Conservation (phyloP, 2,797 vertebrate species). For the Lycodopsis pacificus region DNA sequence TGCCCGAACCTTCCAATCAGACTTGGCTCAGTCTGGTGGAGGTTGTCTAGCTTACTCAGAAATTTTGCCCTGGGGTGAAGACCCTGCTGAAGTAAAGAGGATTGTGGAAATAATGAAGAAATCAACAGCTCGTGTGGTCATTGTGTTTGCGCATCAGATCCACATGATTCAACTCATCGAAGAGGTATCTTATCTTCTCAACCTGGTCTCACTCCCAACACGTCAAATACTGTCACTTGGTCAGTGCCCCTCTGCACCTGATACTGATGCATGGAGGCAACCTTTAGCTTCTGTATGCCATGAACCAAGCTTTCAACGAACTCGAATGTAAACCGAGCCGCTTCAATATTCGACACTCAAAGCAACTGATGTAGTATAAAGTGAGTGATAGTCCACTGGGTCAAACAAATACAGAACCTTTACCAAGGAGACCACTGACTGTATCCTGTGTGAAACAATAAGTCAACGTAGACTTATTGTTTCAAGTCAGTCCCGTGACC, state of each 20-base stretch:
- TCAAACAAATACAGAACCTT: not conserved
- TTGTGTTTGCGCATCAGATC: conserved; percentile 58
- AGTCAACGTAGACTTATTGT: not conserved
- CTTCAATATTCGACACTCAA: not conserved
- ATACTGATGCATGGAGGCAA: not conserved
- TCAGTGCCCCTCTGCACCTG: not conserved
- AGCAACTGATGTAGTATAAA: not conserved
- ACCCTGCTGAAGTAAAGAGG: conserved; percentile 44
- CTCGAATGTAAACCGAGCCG: not conserved
- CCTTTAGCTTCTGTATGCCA: not conserved
- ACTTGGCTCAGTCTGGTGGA: conserved; percentile 38
- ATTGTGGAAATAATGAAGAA: conserved; percentile 60
- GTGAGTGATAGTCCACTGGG: not conserved
- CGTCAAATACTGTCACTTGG: not conserved
- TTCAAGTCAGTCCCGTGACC: not conserved
- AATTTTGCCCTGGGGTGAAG: conserved; percentile 60
- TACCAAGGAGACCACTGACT: not conserved
- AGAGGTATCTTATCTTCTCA: conserved; percentile 38
- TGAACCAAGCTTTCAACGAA: not conserved
- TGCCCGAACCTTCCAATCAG: conserved; percentile 61
- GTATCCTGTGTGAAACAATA: not conserved
- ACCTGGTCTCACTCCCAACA: not conserved
- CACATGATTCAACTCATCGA: conserved; percentile 56
- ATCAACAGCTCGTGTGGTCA: conserved; percentile 65
- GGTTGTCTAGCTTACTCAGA: conserved; percentile 76